Evolutionary conservation across 2,888 invertebrate genomes (phyloP).

Genomic region (Branchellion lobata): DNA sequence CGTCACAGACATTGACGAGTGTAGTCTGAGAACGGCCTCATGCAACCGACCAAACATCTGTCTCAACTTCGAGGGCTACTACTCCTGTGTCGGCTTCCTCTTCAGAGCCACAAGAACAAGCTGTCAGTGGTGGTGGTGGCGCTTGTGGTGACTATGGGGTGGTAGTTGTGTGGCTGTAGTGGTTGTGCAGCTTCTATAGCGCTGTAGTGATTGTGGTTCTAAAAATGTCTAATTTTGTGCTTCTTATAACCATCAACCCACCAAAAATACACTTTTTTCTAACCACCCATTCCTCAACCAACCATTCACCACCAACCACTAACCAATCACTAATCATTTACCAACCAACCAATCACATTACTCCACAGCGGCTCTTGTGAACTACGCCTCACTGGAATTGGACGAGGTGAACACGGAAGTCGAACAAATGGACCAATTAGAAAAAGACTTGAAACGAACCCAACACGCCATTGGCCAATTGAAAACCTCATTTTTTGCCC

Average conservation of each 20-base stretch:
- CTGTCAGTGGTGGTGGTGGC: background rate
- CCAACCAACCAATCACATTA: too few relatives aligned
- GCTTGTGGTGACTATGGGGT: too few relatives aligned
- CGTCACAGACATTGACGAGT: constrained; percentile 39
- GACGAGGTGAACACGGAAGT: background rate
- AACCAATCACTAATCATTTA: too few relatives aligned
- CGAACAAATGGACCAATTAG: constrained; percentile 7
- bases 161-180: background rate
- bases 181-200: too few relatives aligned
- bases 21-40: background rate
- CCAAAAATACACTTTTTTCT: too few relatives aligned
- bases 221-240: too few relatives aligned
- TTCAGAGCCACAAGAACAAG: background rate
- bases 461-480: background rate
- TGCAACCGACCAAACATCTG: constrained; percentile 10
- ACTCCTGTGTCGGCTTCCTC: constrained; percentile 28
- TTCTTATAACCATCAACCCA: too few relatives aligned
- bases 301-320: background rate
- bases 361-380: too few relatives aligned
- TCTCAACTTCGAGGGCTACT: constrained; percentile 28
- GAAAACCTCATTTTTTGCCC: constrained; percentile 35
- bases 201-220: too few relatives aligned
- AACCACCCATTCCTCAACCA: background rate
- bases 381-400: background rate
- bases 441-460: background rate